Evolutionary conservation across 2,888 invertebrate genomes (phyloP).

Genomic region (Cosmorhoe ocellata): DNA sequence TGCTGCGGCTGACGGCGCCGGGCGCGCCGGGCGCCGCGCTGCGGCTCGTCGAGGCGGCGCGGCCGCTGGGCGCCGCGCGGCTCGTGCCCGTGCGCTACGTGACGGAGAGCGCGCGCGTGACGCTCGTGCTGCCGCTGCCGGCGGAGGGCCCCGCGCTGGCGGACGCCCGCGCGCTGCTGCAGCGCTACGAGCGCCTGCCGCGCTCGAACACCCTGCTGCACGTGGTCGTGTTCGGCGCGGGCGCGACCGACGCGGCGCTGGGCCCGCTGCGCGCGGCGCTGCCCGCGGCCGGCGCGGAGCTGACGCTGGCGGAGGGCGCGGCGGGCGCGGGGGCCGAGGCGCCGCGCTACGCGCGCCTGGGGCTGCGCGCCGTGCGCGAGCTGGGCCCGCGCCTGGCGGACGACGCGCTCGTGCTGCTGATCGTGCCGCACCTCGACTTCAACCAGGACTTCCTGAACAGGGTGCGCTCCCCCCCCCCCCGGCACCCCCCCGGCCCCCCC

Average conservation of each 20-base stretch:
- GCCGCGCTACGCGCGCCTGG: conserved; percentile 4
- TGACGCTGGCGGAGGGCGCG: conserved; percentile 19
- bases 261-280: conserved; percentile 8
- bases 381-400: conserved; percentile 72
- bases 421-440: conserved; percentile 86
- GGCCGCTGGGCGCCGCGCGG: conserved; percentile 93
- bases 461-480: conserved; percentile 66
- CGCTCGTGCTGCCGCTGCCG: conserved; percentile 86
- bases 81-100: conserved; percentile 97
- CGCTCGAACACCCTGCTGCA: conserved; percentile 90
- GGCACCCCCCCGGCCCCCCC: no score
- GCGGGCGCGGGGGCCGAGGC: conserved; percentile 13
- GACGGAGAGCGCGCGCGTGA: conserved; percentile 94
- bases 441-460: conserved; percentile 94
- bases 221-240: conserved; percentile 84
- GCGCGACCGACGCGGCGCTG: no score
- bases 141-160: conserved; percentile 46
- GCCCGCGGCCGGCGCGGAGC: conserved; percentile 20
- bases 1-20: conserved; percentile 38
- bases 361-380: conserved; percentile 77
- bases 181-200: conserved; percentile 87
- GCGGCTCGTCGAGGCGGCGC: conserved; percentile 88
- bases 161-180: conserved; percentile 85
- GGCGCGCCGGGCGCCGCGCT: conserved; percentile 13
- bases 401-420: conserved; percentile 88